Evolutionary conservation across 2,888 invertebrate species (phyloP).

Genomic region (Caenorhabditis plicata): DNA sequence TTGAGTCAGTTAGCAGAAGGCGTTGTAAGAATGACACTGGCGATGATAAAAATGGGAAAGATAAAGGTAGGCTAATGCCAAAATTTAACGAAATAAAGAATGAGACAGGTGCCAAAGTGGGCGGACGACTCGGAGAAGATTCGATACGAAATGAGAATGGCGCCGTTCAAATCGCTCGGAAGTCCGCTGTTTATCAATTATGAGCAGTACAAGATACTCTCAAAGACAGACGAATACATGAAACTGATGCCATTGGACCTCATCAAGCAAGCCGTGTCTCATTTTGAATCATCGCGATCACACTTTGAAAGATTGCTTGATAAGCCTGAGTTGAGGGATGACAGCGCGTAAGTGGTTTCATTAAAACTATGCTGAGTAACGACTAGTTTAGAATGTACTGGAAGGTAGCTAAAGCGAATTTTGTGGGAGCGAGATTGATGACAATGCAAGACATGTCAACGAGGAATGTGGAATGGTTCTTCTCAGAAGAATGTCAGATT

Average conservation of each 20-base stretch:
- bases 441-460: conserved; percentile 2
- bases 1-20: conserved; percentile 12
- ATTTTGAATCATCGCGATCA: neutral
- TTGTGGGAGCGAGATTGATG: conserved; percentile 8
- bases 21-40: conserved; percentile 15
- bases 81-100: neutral
- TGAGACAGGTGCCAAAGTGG: conserved; percentile 28
- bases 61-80: conserved; percentile 18
- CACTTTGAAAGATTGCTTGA: conserved; percentile 3
- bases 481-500: conserved; percentile 3
- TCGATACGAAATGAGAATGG: conserved; percentile 39
- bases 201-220: conserved; percentile 11
- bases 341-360: conserved; percentile 3
- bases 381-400: conserved; percentile 7
- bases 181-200: conserved; percentile 27
- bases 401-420: conserved; percentile 5
- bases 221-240: neutral
- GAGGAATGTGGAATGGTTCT: conserved; percentile 7
- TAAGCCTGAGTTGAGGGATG: neutral
- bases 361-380: neutral
- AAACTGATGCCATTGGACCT: neutral
- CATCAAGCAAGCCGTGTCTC: neutral
- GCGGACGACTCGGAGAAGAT: conserved; percentile 25
- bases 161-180: conserved; percentile 20
- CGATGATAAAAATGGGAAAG: conserved; percentile 16